A percentile compares a stretch with the other conserved stretches of the same genome.
Conservation (phyloP, 2,113 vertebrate species). For the Crotalus viridis region DNA sequence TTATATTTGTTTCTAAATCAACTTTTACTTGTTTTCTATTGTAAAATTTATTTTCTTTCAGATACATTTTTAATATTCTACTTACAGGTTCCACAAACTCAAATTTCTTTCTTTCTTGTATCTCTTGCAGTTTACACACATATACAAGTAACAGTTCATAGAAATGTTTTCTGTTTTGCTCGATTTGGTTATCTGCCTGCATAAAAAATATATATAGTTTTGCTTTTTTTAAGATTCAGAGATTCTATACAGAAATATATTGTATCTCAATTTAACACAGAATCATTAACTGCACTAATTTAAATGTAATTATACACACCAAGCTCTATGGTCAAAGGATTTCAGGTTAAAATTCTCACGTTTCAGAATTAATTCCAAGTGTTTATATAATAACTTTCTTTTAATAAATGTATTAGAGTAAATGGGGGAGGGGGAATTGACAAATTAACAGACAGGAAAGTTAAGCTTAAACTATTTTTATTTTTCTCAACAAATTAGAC, state of each 20-base stretch:
- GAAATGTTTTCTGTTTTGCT: conserved; percentile 87
- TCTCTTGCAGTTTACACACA: conserved; percentile 94
- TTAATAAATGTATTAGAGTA: neutral
- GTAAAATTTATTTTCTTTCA: neutral
- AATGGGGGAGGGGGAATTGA: neutral
- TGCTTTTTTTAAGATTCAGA: conserved; percentile 21
- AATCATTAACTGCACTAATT: neutral
- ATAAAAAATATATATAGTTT: conserved; percentile 32
- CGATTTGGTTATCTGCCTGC: conserved; percentile 90
- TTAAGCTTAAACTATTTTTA: neutral
- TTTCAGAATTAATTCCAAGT: neutral
- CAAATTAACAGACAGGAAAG: neutral
- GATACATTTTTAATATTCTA: conserved; percentile 25
- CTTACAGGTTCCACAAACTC: conserved; percentile 98
- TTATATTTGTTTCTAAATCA: neutral
- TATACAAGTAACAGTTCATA: conserved; percentile 95
- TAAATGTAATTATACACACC: neutral
- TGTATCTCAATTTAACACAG: neutral
- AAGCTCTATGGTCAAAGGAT: neutral
- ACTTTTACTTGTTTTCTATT: neutral
- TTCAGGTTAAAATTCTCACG: neutral
- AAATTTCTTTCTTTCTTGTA: conserved; percentile 97
- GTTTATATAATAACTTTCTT: neutral
- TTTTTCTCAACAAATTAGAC: neutral
- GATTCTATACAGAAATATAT: conserved; percentile 11